Evolutionary conservation across 2,113 vertebrate genomes (phyloP), one percentile per base, ranked within the genome.

Genomic region (Prietella phreatophila): DNA sequence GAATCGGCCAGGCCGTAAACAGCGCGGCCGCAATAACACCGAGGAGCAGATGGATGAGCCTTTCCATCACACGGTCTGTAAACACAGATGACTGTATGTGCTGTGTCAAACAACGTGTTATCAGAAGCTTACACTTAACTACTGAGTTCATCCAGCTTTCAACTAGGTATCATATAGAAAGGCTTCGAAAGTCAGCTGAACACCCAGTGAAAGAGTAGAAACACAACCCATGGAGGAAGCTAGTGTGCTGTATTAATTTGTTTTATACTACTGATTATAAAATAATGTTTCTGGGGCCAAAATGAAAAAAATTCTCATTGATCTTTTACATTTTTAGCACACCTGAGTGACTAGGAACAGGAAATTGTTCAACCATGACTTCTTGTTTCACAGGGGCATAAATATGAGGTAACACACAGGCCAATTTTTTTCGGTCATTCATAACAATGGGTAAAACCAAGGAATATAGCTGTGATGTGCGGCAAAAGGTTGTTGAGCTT

Each of bases 131-230:
- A 47, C 20, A 13, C 71, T 75, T 42, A 78, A 78, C 75, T 78
- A 92, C 92, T 94, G 93, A 94, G 93, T 92, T 93, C 93, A 94
- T 90, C 79, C 90, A 50, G 71, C 93, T 94, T 94, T 93, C 91
- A 94, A 92, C 92, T 94, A 92, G 91, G 89, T 91, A 89, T 89
- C 90, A 87, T 91, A 92, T 88, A 93, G 89, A 86, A 79, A n/a
- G 47, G 88, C 89, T 78, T 19, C 11, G 22, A 5, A 65, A 78
- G 69, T 50, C 27, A 53, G 50, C 36, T 20, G 20, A 71, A 65
- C 9, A 53, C 0, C 25, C 14, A 84, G 7, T 17, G 30, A 36
- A 36, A 75, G 19, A 75, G 36, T 22, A 39, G 36, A 73, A 73
- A 42, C 39, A 75, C 5, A 20, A 50, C 20, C 33, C 30, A 20